Evolutionary conservation across 2,113 vertebrate genomes (phyloP).

Genomic region (Gnathonemus echidnorhynchus): DNA sequence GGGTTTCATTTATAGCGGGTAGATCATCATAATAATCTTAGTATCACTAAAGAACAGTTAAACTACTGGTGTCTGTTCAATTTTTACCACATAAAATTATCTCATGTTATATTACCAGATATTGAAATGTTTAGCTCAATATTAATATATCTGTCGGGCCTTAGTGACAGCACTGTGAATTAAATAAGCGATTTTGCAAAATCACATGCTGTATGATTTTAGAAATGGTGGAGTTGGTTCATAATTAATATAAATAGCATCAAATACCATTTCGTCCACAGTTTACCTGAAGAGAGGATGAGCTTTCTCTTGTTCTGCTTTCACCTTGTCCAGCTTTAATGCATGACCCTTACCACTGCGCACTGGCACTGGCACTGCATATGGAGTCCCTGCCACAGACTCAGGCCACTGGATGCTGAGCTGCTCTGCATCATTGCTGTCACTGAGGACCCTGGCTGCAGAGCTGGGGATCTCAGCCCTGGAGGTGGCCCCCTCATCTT

Average conservation of each 20-base stretch:
- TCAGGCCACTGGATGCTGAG: slow-evolving; percentile 17
- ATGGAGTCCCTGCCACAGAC: background rate
- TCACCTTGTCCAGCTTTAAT: slow-evolving; percentile 29
- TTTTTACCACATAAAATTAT: background rate
- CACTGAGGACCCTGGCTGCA: slow-evolving; percentile 36
- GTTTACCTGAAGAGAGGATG: slow-evolving; percentile 43
- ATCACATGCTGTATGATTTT: background rate
- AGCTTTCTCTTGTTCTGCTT: slow-evolving; percentile 40
- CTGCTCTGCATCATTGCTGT: slow-evolving; percentile 28
- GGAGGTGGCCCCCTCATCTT: slow-evolving; percentile 29
- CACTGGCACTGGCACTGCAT: slow-evolving; percentile 22
- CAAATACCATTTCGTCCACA: background rate
- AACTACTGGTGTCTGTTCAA: background rate
- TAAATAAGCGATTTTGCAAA: background rate
- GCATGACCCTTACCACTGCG: background rate
- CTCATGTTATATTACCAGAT: background rate
- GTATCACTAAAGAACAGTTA: background rate
- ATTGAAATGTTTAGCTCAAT: background rate
- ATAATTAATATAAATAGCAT: background rate
- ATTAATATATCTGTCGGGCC: background rate
- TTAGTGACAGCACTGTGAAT: background rate
- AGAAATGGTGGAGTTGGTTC: background rate
- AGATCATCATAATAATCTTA: background rate
- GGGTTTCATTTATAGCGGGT: background rate
- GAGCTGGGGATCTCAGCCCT: slow-evolving; percentile 1